Evolutionary conservation across 2,888 invertebrate species (phyloP).

Genomic region (Ryuthela nishihirai): DNA sequence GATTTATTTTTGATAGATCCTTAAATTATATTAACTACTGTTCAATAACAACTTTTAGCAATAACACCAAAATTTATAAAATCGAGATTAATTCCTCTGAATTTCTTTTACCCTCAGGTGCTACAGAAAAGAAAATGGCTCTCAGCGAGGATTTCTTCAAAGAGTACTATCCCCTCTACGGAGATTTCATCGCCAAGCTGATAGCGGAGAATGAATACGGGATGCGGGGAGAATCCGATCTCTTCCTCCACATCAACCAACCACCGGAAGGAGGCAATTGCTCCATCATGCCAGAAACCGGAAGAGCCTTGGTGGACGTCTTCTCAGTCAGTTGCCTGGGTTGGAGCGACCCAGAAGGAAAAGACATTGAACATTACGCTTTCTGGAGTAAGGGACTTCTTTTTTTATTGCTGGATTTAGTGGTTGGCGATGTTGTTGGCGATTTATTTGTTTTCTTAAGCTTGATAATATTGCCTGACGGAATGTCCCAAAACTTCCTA

Average conservation of each 20-base stretch:
- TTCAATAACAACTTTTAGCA: too few relatives aligned
- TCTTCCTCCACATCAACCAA: conserved; percentile 44
- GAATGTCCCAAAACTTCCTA: too few relatives aligned
- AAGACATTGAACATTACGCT: conserved; percentile 43
- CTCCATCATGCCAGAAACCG: conserved; percentile 35
- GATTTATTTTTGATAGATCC: too few relatives aligned
- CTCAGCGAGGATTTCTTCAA: conserved; percentile 44
- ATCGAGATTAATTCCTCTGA: too few relatives aligned
- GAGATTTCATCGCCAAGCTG: conserved; percentile 43
- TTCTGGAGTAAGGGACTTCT: conserved; percentile 43
- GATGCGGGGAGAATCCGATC: conserved; percentile 40
- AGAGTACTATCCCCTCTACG: conserved; percentile 42
- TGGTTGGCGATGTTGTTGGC: too few relatives aligned
- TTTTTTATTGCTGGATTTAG: too few relatives aligned
- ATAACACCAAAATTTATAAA: too few relatives aligned
- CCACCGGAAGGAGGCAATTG: conserved; percentile 44
- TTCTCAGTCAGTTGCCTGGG: conserved; percentile 40
- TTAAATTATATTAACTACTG: too few relatives aligned
- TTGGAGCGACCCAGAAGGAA: conserved; percentile 44
- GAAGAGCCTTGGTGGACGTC: conserved; percentile 41
- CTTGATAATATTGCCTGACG: too few relatives aligned
- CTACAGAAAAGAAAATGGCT: conserved; percentile 43
- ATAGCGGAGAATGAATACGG: conserved; percentile 43
- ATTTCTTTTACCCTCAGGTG: conserved; percentile 23
- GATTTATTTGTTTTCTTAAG: too few relatives aligned